Evolutionary conservation across 2,113 vertebrate genomes (phyloP).

Genomic region (Panurus biarmicus): DNA sequence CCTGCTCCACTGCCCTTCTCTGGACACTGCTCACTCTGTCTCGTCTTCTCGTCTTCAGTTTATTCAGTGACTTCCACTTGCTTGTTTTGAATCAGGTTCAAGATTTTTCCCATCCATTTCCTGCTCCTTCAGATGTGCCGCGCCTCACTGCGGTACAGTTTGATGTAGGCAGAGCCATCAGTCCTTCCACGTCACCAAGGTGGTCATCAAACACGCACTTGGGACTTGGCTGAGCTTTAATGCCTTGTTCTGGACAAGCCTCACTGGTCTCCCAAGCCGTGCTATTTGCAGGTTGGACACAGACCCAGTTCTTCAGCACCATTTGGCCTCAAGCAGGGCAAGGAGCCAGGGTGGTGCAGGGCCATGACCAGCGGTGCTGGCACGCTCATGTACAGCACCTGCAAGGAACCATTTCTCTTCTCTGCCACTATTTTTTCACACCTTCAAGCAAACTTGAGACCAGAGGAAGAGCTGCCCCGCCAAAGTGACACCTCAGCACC

Average conservation of each 20-base stretch:
- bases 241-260: not conserved
- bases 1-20: not conserved
- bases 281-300: not conserved
- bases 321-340: not conserved
- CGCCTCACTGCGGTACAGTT: fast-evolving
- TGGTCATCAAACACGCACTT: not conserved
- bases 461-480: not conserved
- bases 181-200: not conserved
- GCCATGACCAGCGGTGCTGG: not conserved
- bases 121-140: not conserved
- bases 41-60: not conserved
- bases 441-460: not conserved
- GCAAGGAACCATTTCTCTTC: not conserved
- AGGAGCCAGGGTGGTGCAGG: fast-evolving
- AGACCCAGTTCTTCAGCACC: not conserved
- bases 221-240: not conserved
- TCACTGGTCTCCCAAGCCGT: not conserved
- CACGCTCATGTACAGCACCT: fast-evolving
- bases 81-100: not conserved
- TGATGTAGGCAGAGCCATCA: not conserved
- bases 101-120: not conserved
- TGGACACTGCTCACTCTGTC: not conserved
- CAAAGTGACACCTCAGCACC: not conserved
- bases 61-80: not conserved
- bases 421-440: not conserved